A percentile compares a stretch with the other conserved stretches of the same genome.
Conservation (phyloP, 2,888 invertebrate genomes). For the Acrobasis suavella region DNA sequence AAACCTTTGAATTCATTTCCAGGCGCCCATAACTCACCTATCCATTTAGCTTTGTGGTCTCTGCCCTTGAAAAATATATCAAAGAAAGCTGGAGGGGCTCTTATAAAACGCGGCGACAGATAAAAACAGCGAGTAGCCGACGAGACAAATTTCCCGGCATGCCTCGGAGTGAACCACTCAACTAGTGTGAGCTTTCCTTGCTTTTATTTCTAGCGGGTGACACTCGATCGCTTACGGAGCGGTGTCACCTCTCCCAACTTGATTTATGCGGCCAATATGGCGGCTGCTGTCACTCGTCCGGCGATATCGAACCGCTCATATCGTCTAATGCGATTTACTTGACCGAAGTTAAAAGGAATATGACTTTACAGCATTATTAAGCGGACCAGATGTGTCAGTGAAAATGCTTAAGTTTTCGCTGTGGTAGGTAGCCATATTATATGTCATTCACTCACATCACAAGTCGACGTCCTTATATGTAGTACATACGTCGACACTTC, state of each 20-base stretch:
- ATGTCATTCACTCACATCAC: too few relatives aligned
- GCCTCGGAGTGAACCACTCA: slow-evolving; percentile 75
- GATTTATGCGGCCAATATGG: slow-evolving; percentile 82
- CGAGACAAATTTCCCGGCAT: slow-evolving; percentile 73
- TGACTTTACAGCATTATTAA: slow-evolving; percentile 28
- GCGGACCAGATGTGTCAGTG: background rate
- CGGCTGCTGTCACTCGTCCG: slow-evolving; percentile 70
- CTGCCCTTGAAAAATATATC: slow-evolving; percentile 22
- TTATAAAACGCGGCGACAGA: slow-evolving; percentile 35
- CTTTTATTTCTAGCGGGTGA: slow-evolving; percentile 78
- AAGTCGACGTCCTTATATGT: too few relatives aligned
- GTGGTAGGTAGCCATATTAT: too few relatives aligned
- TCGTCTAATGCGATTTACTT: slow-evolving; percentile 55
- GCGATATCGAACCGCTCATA: slow-evolving; percentile 71
- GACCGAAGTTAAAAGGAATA: slow-evolving; percentile 42
- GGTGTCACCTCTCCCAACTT: slow-evolving; percentile 74
- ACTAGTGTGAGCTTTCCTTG: slow-evolving; percentile 72
- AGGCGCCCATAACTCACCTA: slow-evolving; percentile 21
- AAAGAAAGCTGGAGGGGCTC: slow-evolving; percentile 26
- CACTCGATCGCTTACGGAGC: slow-evolving; percentile 79
- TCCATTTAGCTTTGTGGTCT: slow-evolving; percentile 23
- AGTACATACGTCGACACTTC: too few relatives aligned
- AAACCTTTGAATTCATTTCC: slow-evolving; percentile 23
- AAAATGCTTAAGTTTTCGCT: background rate
- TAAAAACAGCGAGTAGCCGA: slow-evolving; percentile 45